phyloP scores from a whole-genome alignment of 2,888 invertebrate species.

The Salpingus planirostris region DNA sequence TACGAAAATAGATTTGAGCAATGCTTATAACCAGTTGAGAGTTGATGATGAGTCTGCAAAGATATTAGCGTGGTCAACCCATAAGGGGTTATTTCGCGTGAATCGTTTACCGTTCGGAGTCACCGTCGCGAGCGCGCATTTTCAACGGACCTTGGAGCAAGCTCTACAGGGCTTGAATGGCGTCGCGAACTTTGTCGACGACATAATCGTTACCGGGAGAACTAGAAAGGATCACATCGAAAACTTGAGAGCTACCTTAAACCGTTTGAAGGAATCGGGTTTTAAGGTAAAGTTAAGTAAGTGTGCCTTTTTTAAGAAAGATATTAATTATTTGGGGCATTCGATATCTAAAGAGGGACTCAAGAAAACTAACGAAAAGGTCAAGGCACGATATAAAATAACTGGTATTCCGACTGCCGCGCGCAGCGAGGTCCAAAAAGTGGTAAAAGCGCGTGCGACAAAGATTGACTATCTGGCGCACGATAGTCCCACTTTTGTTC shows the following conservation, averaged over 20 bases:
- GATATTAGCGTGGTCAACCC: constrained; percentile 26
- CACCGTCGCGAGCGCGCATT: constrained; percentile 27
- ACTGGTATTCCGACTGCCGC: too few species aligned
- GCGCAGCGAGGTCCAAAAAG: too few species aligned
- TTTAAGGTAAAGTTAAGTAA: constrained; percentile 26
- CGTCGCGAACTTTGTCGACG: constrained; percentile 28
- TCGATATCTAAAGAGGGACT: constrained; percentile 16
- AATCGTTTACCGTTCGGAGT: constrained; percentile 31
- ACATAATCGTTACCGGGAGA: constrained; percentile 25
- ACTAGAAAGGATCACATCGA: constrained; percentile 18
- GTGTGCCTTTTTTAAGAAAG: constrained; percentile 28
- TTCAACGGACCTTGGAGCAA: constrained; percentile 30
- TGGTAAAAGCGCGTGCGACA: too few species aligned
- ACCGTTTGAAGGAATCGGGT: constrained; percentile 19
- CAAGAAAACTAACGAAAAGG: constrained; percentile 12
- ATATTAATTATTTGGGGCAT: constrained; percentile 28
- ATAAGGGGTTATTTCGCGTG: constrained; percentile 29
- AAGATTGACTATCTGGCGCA: too few species aligned
- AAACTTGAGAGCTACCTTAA: constrained; percentile 20
- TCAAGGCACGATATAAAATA: too few species aligned
- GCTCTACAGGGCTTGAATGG: constrained; percentile 25
- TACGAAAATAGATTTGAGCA: constrained; percentile 5
- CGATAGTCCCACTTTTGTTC: too few species aligned
- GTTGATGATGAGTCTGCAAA: constrained; percentile 24
- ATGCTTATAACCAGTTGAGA: constrained; percentile 30